Percentiles rank a stretch among this genome's conserved stretches.
Conservation (phyloP, 1,140 invertebrate species). For the Sesamia nonagrioides region DNA sequence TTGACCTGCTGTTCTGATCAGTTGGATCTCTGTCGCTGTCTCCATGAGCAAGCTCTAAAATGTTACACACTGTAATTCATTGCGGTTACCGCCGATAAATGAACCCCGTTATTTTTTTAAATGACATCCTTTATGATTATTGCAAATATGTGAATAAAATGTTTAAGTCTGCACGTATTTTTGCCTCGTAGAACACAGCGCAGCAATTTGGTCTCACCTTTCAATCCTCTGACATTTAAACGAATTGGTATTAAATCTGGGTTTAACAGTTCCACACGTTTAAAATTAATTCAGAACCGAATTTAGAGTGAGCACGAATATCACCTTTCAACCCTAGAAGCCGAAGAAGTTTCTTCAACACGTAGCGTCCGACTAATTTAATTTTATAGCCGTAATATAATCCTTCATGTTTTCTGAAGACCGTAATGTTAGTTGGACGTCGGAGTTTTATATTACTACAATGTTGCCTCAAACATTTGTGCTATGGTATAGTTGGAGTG, state of each 20-base stretch:
- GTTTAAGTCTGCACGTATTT: not conserved
- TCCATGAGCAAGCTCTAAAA: conserved; percentile 37
- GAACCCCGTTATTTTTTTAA: not conserved
- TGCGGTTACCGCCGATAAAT: conserved; percentile 3
- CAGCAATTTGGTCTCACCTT: conserved; percentile 18
- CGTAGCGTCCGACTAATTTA: conserved; percentile 39
- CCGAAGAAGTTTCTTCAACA: conserved; percentile 30
- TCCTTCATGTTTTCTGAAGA: conserved; percentile 31
- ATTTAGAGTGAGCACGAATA: conserved; percentile 33
- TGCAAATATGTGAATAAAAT: not conserved
- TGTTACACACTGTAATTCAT: conserved; percentile 22
- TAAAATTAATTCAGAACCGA: conserved; percentile 13
- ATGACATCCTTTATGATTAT: not conserved
- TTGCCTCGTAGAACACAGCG: conserved; percentile 1
- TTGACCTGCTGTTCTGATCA: conserved; percentile 34
- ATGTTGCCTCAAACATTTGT: not conserved
- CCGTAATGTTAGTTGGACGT: conserved; percentile 30
- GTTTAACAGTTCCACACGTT: conserved; percentile 32
- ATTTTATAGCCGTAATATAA: conserved; percentile 47
- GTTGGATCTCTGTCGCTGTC: conserved; percentile 46
- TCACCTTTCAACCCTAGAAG: conserved; percentile 44
- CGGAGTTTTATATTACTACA: conserved; percentile 6
- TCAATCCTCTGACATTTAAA: conserved; percentile 28
- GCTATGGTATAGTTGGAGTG: not conserved
- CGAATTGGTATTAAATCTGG: conserved; percentile 32